These are phyloP conservation scores for Drosophila mayaguana DNA, from an alignment of 2,888 invertebrate genomes.

Conservation along the genomic window DNA sequence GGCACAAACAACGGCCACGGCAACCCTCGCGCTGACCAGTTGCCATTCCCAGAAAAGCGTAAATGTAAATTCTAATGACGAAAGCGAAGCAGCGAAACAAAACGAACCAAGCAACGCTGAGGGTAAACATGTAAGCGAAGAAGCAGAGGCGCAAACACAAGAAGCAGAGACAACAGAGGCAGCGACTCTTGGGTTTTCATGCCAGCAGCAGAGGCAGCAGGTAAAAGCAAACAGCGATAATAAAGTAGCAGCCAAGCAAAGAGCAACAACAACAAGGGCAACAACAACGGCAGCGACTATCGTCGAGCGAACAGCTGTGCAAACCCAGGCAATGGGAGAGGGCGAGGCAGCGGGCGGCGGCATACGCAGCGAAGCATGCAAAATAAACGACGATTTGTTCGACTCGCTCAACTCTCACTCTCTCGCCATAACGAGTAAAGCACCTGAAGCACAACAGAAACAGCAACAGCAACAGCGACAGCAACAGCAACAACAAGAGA, in stretches of 20 bases:
- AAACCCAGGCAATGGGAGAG: conserved; percentile 43
- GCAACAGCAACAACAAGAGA: conserved; percentile 23
- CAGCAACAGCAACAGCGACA: not conserved
- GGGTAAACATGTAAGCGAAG: conserved; percentile 58
- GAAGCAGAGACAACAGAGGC: conserved; percentile 36
- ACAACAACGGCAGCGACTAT: conserved; percentile 17
- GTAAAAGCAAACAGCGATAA: conserved; percentile 72
- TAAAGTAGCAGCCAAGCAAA: conserved; percentile 54
- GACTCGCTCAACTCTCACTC: conserved; percentile 66
- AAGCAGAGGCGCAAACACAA: conserved; percentile 21
- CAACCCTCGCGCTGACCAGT: conserved; percentile 35
- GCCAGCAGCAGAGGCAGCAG: conserved; percentile 55
- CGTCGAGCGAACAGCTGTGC: conserved; percentile 71
- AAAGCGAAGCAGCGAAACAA: conserved; percentile 58
- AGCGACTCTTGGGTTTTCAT: conserved; percentile 58
- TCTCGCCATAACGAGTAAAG: conserved; percentile 60
- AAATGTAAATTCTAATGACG: conserved; percentile 68
- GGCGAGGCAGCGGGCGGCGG: conserved; percentile 14
- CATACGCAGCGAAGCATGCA: conserved; percentile 72
- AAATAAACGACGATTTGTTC: conserved; percentile 69
- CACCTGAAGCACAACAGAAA: conserved; percentile 68
- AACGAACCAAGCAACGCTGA: conserved; percentile 47
- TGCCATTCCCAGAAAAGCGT: conserved; percentile 66
- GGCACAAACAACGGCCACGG: not conserved
- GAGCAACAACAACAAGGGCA: conserved; percentile 35